A percentile compares a stretch with the other conserved stretches of the same genome.
Evolutionary conservation across 2,888 invertebrate genomes (phyloP).

Genomic region (Notocelia uddmanniana): DNA sequence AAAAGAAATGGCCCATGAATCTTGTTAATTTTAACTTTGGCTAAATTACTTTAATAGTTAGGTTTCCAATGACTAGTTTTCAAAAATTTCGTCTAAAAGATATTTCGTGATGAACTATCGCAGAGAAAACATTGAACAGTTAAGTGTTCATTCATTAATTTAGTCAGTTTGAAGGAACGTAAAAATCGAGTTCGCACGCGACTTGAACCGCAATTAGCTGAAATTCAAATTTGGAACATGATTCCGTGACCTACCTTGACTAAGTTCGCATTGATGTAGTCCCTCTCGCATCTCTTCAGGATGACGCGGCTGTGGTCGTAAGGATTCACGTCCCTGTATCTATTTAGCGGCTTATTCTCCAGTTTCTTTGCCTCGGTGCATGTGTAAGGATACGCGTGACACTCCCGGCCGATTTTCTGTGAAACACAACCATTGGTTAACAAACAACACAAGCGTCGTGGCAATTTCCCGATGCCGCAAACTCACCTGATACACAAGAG

Average conservation of each 20-base stretch:
- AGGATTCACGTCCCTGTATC: slow-evolving; percentile 98
- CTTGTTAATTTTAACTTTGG: background rate
- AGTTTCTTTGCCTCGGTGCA: slow-evolving; percentile 90
- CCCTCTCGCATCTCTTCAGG: slow-evolving; percentile 89
- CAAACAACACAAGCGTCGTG: slow-evolving; percentile 43
- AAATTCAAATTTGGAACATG: slow-evolving; percentile 24
- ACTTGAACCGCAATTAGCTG: background rate
- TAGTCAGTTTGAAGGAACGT: background rate
- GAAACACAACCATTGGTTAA: slow-evolving; percentile 57
- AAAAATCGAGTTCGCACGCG: background rate
- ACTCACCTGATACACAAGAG: slow-evolving; percentile 89
- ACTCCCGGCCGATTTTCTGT: slow-evolving; percentile 91
- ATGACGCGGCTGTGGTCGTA: slow-evolving; percentile 97
- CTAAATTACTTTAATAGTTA: background rate
- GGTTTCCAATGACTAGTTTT: background rate
- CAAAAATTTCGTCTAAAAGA: background rate
- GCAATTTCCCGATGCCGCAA: slow-evolving; percentile 46
- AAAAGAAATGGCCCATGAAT: background rate
- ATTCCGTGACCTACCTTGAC: slow-evolving; percentile 87
- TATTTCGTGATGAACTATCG: background rate
- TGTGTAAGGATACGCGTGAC: slow-evolving; percentile 87
- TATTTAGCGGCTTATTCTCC: slow-evolving; percentile 93
- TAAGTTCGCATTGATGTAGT: slow-evolving; percentile 98
- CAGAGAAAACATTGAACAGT: background rate
- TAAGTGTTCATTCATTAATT: background rate